A percentile compares a stretch with the other conserved stretches of the same genome.
Conservation (phyloP, 2,113 vertebrate genomes). For the rat (Rattus norvegicus) region GRCr8 NC_086037.1:48250501-48251000, state of each 20-base stretch:
- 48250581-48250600: neutral
- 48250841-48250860: neutral
- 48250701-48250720: neutral
- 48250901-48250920: neutral
- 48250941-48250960: constrained; percentile 6
- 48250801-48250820: neutral
- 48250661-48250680: neutral
- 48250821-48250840: constrained; percentile 16
- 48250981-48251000: constrained; percentile 5
- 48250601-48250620: neutral
- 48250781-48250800: neutral
- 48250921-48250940: neutral
- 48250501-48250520: neutral
- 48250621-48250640: constrained; percentile 21
- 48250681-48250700: neutral
- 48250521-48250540: neutral
- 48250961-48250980: neutral
- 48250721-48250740: neutral
- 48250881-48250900: neutral
- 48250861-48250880: neutral
- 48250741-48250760: neutral
- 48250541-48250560: neutral
- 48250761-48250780: neutral
- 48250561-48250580: neutral
- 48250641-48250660: neutral